Conservation (phyloP, 2,888 invertebrate genomes). For the Vanessa cardui region DNA sequence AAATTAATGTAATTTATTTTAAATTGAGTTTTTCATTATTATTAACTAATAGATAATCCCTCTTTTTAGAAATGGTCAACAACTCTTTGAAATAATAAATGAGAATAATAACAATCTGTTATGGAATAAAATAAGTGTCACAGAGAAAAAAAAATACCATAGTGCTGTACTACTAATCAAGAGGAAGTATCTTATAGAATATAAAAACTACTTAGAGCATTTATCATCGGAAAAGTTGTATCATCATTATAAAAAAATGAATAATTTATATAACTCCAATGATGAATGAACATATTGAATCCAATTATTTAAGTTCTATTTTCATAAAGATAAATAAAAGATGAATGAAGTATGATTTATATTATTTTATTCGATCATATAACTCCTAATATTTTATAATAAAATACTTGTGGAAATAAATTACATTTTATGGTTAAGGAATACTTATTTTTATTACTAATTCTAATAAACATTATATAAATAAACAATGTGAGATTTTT, state of each 20-base stretch:
- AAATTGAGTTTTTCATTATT: too few species aligned
- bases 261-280: background rate
- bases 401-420: constrained; percentile 7
- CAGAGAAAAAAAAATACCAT: constrained; percentile 55
- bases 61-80: constrained; percentile 54
- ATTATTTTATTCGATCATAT: constrained; percentile 5
- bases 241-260: constrained; percentile 56
- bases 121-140: constrained; percentile 51
- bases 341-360: background rate
- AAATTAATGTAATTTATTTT: background rate
- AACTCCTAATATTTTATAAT: constrained; percentile 2
- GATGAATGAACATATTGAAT: too few species aligned
- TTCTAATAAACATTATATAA: constrained; percentile 16
- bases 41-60: too few species aligned
- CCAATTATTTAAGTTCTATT: background rate
- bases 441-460: constrained; percentile 15
- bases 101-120: constrained; percentile 39
- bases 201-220: constrained; percentile 63
- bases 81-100: constrained; percentile 58
- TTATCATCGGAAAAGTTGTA: constrained; percentile 58
- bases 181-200: constrained; percentile 62
- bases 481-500: constrained; percentile 28
- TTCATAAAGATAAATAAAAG: background rate
- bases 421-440: constrained; percentile 5
- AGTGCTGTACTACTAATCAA: constrained; percentile 58